Base-by-base conservation (phyloP, 1,140 invertebrate species). In the Drosophila aff. region DNA sequence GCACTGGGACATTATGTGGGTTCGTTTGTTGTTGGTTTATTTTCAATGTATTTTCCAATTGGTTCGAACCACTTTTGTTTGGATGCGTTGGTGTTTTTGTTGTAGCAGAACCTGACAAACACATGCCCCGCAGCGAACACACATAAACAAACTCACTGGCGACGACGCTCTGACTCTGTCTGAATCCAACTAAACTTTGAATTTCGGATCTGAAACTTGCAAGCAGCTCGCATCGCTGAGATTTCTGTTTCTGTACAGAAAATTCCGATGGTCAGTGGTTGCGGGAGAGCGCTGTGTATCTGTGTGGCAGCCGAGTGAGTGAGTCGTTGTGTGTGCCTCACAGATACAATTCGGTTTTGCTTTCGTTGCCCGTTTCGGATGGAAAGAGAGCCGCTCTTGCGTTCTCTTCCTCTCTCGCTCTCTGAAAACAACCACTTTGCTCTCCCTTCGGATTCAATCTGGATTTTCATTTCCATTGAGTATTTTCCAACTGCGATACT, bases 131-230 rank as follows among this genome's bases (percentile, higher is more conserved):
- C 66, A 71, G 21, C 55, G 61, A 84, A 81, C 80, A 79, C 84
- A 84, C 87, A 89, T 89, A 84, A 89, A 90, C 85, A 90, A 89
- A 89, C 84, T 89, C 84, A 89, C 84, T 74, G 81, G 82, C 86
- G 83, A 86, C 83, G 84, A 77, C 78, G 85, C 81, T 89, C 77
- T 90, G 81, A 90, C 81, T 87, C 78, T 87, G 73, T 76, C 84
- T 87, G 77, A 87, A 87, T 79, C 87, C 85, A 90, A 86, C 82
- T 86, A 80, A 87, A 87, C 47, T 49, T 81, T 87, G 79, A 87
- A 86, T 60, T 84, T 53, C 74, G 77, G 65, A 55, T 67, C 63
- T 62, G 60, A 84, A 87, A 76, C 66, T 75, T 89, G 72, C 67
- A 83, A 74, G 58, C 81, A 65, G 59, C 76, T 53, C 59, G 65